Evolutionary conservation across 2,797 vertebrate genomes (phyloP).

Genomic region (Sardinella longiceps): DNA sequence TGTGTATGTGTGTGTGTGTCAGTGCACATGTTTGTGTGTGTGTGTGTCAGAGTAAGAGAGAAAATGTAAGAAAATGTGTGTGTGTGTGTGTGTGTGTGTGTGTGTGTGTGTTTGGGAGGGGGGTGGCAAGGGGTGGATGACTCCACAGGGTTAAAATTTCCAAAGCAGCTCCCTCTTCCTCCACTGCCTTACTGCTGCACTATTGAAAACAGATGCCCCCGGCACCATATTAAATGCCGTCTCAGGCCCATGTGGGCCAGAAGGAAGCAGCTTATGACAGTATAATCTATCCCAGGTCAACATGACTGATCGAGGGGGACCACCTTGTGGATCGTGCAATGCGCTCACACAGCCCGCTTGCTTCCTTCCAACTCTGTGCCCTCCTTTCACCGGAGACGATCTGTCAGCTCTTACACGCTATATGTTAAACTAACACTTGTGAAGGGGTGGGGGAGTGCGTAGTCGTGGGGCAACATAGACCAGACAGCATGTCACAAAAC

Average conservation of each 20-base stretch:
- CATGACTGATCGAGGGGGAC: slow-evolving; percentile 55
- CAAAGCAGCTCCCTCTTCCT: slow-evolving; percentile 45
- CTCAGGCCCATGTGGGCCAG: slow-evolving; percentile 38
- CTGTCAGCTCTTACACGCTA: slow-evolving; percentile 39
- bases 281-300: slow-evolving; percentile 48
- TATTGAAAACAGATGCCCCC: slow-evolving; percentile 55
- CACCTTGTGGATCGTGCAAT: slow-evolving; percentile 39
- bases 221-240: slow-evolving; percentile 37
- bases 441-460: neutral
- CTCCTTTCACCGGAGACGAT: slow-evolving; percentile 33
- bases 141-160: slow-evolving; percentile 48
- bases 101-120: too few species aligned
- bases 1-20: too few species aligned
- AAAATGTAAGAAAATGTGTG: neutral
- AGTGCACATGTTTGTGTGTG: too few species aligned
- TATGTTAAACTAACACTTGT: slow-evolving; percentile 30
- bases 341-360: slow-evolving; percentile 11
- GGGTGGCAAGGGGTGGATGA: neutral
- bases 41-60: too few species aligned
- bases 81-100: too few species aligned
- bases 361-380: slow-evolving; percentile 23
- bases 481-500: slow-evolving; percentile 24
- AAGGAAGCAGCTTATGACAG: slow-evolving; percentile 46
- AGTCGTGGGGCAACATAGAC: neutral
- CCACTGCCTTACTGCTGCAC: slow-evolving; percentile 39